Evolutionary conservation across 2,797 vertebrate genomes (phyloP).

Genomic region (Steatocranus sp.): DNA sequence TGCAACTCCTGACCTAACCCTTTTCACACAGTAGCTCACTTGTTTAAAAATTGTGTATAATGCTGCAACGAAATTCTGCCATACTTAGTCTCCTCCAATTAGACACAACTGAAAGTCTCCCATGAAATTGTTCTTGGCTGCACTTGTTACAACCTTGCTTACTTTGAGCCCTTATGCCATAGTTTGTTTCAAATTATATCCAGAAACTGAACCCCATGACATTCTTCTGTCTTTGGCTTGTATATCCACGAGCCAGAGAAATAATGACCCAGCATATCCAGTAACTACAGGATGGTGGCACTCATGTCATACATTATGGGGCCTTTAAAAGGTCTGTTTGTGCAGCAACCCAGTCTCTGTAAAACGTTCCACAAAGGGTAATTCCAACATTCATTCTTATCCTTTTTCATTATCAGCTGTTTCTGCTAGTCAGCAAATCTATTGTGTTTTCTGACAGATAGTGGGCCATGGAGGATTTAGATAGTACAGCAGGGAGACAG

Average conservation of each 20-base stretch:
- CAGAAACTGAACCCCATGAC: conserved; percentile 8
- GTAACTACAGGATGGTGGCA: not conserved
- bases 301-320: conserved; percentile 26
- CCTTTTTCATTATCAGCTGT: conserved; percentile 41
- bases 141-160: not conserved
- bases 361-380: conserved; percentile 28
- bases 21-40: not conserved
- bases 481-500: conserved; percentile 22
- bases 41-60: not conserved
- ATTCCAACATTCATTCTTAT: conserved; percentile 24
- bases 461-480: conserved; percentile 35
- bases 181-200: conserved; percentile 21
- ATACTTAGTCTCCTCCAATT: not conserved
- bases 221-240: not conserved
- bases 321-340: conserved; percentile 14
- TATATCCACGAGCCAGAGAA: not conserved
- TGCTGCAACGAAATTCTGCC: not conserved
- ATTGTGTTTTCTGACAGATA: conserved; percentile 28
- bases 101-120: conserved; percentile 5
- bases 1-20: not conserved
- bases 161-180: conserved; percentile 16
- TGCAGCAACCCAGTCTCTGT: not conserved
- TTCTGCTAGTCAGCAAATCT: conserved; percentile 34
- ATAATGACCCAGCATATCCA: not conserved
- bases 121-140: conserved; percentile 16